These are phyloP conservation scores for Haemorhous mexicanus DNA, from an alignment of 2,113 vertebrate species.

Conservation along the genomic window DNA sequence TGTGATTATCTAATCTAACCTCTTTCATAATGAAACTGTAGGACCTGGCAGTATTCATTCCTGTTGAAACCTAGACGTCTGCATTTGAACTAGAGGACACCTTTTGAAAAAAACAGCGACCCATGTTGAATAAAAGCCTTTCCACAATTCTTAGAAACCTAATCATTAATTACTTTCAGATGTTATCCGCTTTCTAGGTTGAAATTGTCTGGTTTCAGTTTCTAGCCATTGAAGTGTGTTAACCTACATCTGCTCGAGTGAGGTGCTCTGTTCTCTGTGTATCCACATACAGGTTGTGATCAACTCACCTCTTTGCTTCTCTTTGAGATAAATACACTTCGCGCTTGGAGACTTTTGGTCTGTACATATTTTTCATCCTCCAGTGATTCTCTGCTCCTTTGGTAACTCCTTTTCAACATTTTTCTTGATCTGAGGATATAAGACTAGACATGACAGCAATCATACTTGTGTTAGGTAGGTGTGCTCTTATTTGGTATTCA, in stretches of 20 bases:
- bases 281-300: constrained; percentile 7
- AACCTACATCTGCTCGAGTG: background rate
- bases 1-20: constrained; percentile 17
- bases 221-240: background rate
- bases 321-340: constrained; percentile 45
- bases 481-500: constrained; percentile 56
- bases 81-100: constrained; percentile 1
- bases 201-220: constrained; percentile 4
- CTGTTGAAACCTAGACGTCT: background rate
- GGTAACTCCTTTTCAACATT: constrained; percentile 55
- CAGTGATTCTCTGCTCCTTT: constrained; percentile 41
- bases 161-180: constrained; percentile 44
- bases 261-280: constrained; percentile 23
- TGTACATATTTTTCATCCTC: constrained; percentile 48
- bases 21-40: constrained; percentile 7
- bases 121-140: background rate
- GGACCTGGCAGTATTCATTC: background rate
- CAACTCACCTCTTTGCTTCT: constrained; percentile 24
- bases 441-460: constrained; percentile 35
- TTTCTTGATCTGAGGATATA: constrained; percentile 46
- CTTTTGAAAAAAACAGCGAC: background rate
- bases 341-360: constrained; percentile 37
- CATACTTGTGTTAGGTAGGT: constrained; percentile 41
- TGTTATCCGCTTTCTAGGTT: background rate
- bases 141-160: constrained; percentile 9